These are phyloP conservation scores for Apteryx owenii DNA, from an alignment of 2,113 vertebrate genomes.

Conservation along the genomic window DNA sequence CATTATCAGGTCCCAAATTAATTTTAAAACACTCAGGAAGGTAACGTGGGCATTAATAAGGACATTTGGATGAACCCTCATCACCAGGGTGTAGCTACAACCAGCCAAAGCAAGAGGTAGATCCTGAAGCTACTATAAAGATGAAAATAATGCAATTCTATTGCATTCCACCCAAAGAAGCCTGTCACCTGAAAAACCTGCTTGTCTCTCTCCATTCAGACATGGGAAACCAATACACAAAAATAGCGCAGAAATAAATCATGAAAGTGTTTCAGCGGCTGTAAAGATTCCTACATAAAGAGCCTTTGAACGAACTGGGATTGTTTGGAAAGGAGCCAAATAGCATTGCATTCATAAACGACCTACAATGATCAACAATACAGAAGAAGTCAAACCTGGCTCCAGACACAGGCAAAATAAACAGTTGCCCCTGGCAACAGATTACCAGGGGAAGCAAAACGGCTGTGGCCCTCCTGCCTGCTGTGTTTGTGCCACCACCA, in stretches of 20 bases:
- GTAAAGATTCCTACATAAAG: background rate
- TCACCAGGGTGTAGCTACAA: background rate
- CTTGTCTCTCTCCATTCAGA: background rate
- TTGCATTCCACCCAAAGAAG: background rate
- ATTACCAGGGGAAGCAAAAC: background rate
- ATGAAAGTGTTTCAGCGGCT: background rate
- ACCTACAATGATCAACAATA: accelerated
- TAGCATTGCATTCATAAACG: accelerated
- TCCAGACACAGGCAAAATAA: background rate
- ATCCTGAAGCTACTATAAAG: background rate
- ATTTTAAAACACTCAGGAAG: background rate
- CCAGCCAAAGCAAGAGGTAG: background rate
- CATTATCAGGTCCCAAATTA: background rate
- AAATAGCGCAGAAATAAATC: background rate
- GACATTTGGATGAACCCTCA: background rate
- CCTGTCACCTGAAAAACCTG: background rate
- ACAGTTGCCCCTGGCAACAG: background rate
- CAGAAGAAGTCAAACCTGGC: background rate
- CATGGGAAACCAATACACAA: background rate
- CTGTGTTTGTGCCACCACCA: accelerated
- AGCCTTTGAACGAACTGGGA: background rate
- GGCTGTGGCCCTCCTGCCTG: background rate
- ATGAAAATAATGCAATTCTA: background rate
- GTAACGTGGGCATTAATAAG: background rate
- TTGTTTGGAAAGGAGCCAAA: background rate